Evolutionary conservation across 2,113 vertebrate genomes (phyloP).

Genomic region (Sterrhoptilus dennistouni): DNA sequence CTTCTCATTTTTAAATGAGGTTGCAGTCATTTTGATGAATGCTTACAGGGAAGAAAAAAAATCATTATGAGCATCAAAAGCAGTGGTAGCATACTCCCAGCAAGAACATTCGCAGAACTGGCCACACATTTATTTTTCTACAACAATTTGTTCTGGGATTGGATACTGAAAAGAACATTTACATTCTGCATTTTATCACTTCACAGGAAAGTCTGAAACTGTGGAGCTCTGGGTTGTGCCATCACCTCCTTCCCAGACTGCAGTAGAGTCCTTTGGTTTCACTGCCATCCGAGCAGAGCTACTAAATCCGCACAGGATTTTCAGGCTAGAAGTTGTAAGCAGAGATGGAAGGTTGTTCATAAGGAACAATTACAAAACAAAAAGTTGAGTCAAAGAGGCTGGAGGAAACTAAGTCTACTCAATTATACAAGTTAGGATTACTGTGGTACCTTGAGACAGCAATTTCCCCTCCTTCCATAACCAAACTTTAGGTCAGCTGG

Average conservation of each 20-base stretch:
- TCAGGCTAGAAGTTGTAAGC: background rate
- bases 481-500: background rate
- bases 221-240: background rate
- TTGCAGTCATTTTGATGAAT: background rate
- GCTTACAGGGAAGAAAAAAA: background rate
- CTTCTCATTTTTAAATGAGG: background rate
- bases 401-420: background rate
- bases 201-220: background rate
- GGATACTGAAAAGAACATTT: background rate
- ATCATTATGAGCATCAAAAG: background rate
- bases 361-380: background rate
- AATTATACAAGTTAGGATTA: background rate
- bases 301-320: background rate
- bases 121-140: background rate
- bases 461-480: background rate
- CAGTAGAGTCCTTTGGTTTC: background rate
- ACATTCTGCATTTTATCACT: background rate
- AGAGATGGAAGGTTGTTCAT: background rate
- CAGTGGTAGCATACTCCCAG: background rate
- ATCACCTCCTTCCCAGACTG: background rate
- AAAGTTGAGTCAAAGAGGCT: background rate
- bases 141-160: background rate
- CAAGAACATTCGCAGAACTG: background rate
- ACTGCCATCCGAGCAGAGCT: background rate
- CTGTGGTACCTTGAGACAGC: background rate